Evolutionary conservation across 2,797 vertebrate species (phyloP), one percentile per base, ranked within the genome.

Genomic region (Pelodytes ibericus): DNA sequence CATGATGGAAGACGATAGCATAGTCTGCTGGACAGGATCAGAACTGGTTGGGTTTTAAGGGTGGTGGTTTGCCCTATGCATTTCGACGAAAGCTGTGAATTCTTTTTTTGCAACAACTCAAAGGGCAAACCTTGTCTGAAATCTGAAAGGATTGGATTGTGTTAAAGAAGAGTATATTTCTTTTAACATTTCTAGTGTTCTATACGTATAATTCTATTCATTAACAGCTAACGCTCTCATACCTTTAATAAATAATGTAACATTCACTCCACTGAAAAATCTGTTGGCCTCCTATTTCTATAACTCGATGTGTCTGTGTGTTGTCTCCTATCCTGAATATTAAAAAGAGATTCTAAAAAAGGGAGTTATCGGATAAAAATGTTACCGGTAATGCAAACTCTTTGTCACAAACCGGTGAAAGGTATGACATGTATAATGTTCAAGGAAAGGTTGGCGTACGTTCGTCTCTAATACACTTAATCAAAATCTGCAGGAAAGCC

Each of bases 401-500:
- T 68, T n/a, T 51, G 11, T 61, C 51, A 31, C 70, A 51, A 30
- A 27, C 6, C 60, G 62, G 68, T 67, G 63, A 72, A 72, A 73
- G 53, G 30, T 78, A 67, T 20, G 56, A 22, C 63, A 56, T 61
- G 29, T 15, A 60, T 61, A 53, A 25, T 49, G 33, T 60, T 65
- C 39, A 29, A 47, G 25, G n/a, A 22, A 41, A 73, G 57, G 73
- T 69, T 73, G 76, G 63, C 76, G 73, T 68, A 29, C 33, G 51
- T 68, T 73, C 56, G 53, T 61, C 57, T 67, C 64, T 79, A 73
- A 73, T 69, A 66, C 29, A 53, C 41, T 47, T 73, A 73, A 73
- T 79, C 76, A 79, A 57, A 56, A 79, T 62, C 71, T 73, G 61
- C 70, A 60, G 57, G 44, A 36, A 67, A 77, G 29, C 41, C 63